These are phyloP conservation scores for Phyllostomus discolor DNA, from an alignment of 2,113 vertebrate genomes.

Conservation along the genomic window DNA sequence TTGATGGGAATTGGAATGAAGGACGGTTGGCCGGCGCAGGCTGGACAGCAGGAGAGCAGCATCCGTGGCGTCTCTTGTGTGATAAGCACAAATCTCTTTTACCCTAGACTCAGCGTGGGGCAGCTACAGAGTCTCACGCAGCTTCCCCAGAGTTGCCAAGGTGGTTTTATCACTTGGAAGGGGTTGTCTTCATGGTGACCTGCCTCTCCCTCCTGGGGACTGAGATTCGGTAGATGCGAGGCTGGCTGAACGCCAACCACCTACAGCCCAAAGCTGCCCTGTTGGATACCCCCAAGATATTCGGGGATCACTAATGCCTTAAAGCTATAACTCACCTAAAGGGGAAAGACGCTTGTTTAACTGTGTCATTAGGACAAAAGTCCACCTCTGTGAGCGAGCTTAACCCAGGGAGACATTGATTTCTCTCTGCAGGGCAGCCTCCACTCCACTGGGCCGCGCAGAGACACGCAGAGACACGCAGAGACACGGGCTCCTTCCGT, in stretches of 20 bases:
- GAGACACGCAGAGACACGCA: too few relatives aligned
- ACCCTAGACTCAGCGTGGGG: too few relatives aligned
- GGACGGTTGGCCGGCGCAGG: fast-evolving
- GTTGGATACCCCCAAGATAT: neutral
- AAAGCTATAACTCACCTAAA: neutral
- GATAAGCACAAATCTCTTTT: neutral
- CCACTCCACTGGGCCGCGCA: neutral
- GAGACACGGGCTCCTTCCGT: neutral
- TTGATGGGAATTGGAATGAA: neutral
- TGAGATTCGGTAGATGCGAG: neutral
- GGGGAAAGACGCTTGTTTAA: neutral
- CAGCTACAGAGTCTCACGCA: neutral
- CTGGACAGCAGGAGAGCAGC: fast-evolving
- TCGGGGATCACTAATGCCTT: neutral
- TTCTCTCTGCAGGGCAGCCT: neutral
- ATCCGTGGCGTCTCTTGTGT: neutral
- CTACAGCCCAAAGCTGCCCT: neutral
- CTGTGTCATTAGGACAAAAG: neutral
- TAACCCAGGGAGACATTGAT: neutral
- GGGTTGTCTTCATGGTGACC: neutral
- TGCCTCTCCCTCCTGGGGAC: neutral
- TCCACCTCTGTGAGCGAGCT: neutral
- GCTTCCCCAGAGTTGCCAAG: neutral
- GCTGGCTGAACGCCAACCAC: neutral
- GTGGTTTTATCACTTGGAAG: neutral